phyloP scores from a whole-genome alignment of 2,888 invertebrate species.

The Polyploca ridens region DNA sequence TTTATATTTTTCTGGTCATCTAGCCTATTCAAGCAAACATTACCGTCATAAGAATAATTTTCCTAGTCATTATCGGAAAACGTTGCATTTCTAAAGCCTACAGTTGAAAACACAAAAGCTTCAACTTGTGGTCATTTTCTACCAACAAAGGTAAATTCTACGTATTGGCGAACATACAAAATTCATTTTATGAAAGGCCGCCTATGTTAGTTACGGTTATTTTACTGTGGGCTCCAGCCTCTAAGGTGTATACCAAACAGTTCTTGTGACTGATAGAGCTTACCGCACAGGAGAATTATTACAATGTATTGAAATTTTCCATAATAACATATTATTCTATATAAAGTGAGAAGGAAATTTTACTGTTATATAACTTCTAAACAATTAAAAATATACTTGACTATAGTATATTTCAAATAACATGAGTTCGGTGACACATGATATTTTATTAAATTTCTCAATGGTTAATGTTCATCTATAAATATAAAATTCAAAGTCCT shows the following conservation, averaged over 20 bases:
- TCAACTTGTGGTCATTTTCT: background rate
- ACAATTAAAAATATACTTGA: too few species aligned
- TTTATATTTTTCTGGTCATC: too few species aligned
- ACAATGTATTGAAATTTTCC: too few species aligned
- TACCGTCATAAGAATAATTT: background rate
- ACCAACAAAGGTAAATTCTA: constrained; percentile 1
- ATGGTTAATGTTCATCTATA: too few species aligned
- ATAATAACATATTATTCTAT: too few species aligned
- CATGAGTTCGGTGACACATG: too few species aligned
- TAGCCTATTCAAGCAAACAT: too few species aligned
- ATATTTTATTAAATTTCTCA: too few species aligned
- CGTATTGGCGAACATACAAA: background rate
- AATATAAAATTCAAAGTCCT: too few species aligned
- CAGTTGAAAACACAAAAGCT: constrained; percentile 3
- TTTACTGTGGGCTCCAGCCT: background rate
- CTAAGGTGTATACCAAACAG: background rate
- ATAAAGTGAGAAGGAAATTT: too few species aligned
- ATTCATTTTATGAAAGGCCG: constrained; percentile 9
- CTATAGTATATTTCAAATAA: too few species aligned
- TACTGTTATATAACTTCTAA: too few species aligned
- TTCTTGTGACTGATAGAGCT: background rate
- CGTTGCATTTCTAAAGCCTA: constrained; percentile 2
- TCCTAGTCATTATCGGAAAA: background rate
- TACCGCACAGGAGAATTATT: background rate
- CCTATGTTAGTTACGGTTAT: constrained; percentile 1